phyloP scores from a whole-genome alignment of 2,797 vertebrate genomes.

The Mergus octosetaceus region DNA sequence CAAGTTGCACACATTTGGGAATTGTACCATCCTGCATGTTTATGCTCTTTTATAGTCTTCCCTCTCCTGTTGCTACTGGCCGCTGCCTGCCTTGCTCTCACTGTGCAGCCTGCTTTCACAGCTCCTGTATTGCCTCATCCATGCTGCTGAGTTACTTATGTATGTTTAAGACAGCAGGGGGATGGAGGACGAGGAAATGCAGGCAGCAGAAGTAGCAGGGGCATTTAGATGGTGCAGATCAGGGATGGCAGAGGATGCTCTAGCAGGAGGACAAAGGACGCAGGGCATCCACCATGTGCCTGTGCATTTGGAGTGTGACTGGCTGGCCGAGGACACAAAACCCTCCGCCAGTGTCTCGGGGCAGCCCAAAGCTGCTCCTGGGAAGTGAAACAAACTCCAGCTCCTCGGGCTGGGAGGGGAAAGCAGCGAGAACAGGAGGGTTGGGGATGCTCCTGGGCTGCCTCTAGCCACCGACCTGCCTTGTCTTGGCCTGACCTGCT shows the following conservation, averaged over 20 bases:
- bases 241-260: background rate
- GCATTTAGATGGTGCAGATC: background rate
- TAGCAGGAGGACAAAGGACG: background rate
- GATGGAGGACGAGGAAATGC: too few relatives aligned
- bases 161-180: background rate
- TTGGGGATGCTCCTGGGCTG: too few relatives aligned
- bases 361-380: background rate
- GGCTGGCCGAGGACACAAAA: background rate
- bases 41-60: background rate
- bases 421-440: background rate
- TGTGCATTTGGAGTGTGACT: background rate
- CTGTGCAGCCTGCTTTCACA: background rate
- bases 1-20: background rate
- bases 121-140: background rate
- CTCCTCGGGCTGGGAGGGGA: background rate
- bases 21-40: background rate
- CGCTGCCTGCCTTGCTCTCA: rapidly evolving
- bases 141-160: background rate
- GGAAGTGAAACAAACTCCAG: background rate
- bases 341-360: background rate
- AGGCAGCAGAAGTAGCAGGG: background rate
- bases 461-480: background rate
- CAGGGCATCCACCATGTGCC: background rate
- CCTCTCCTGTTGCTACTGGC: background rate
- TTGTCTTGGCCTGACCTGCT: background rate